Evolutionary conservation across 1,140 invertebrate genomes (phyloP).

Genomic region (Notospermus geniculatus): DNA sequence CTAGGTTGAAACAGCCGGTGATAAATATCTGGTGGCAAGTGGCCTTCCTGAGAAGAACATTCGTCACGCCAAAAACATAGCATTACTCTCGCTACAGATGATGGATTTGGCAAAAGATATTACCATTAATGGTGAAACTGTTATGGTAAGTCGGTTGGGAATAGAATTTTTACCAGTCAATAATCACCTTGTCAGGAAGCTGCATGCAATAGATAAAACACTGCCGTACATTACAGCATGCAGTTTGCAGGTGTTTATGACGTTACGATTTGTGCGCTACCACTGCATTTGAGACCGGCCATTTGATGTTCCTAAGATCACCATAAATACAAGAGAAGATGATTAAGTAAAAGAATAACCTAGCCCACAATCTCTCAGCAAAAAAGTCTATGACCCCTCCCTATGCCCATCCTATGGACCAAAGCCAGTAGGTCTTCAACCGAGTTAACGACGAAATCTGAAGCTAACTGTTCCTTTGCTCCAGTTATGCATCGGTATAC

Average conservation of each 20-base stretch:
- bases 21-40: conserved; percentile 99
- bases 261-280: too few relatives aligned
- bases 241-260: too few relatives aligned
- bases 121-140: conserved; percentile 65
- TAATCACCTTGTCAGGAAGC: too few relatives aligned
- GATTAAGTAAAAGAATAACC: not conserved
- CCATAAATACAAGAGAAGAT: not conserved
- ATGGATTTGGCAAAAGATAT: conserved; percentile 86
- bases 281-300: too few relatives aligned
- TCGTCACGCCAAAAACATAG: conserved; percentile 90
- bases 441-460: too few relatives aligned
- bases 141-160: conserved; percentile 66
- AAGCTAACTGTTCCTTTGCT: conserved; percentile 25
- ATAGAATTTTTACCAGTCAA: not conserved
- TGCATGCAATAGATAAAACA: too few relatives aligned
- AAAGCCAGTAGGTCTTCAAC: too few relatives aligned
- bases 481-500: conserved; percentile 92
- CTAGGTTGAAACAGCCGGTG: conserved; percentile 98
- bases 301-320: too few relatives aligned
- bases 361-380: not conserved
- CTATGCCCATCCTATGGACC: too few relatives aligned
- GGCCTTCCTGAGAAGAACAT: conserved; percentile 90
- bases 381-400: too few relatives aligned
- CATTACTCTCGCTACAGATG: conserved; percentile 90
- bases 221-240: too few relatives aligned